Conservation (phyloP, 2,113 vertebrate species). For the Oostethus manadensis region DNA sequence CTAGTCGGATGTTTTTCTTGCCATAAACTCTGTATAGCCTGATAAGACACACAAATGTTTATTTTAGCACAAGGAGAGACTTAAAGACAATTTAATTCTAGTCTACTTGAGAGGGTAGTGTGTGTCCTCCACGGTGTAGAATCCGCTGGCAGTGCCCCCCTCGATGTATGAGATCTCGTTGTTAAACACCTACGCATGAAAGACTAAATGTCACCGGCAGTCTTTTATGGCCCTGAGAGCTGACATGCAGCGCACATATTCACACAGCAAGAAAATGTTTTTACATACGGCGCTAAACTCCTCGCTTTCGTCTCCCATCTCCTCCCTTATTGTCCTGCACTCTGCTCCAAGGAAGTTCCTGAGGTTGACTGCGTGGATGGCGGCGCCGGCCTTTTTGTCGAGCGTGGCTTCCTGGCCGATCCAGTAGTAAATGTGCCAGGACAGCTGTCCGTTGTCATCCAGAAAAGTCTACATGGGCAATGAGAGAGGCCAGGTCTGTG, state of each 20-base stretch:
- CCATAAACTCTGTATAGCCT: slow-evolving; percentile 94
- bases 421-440: slow-evolving; percentile 97
- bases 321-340: slow-evolving; percentile 86
- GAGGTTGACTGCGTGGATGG: slow-evolving; percentile 94
- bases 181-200: slow-evolving; percentile 83
- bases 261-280: neutral
- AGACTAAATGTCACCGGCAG: neutral
- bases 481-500: neutral
- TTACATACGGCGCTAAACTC: slow-evolving; percentile 86
- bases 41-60: slow-evolving; percentile 3
- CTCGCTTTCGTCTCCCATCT: slow-evolving; percentile 97
- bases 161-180: slow-evolving; percentile 94
- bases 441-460: slow-evolving; percentile 85
- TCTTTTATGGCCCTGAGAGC: too few species aligned
- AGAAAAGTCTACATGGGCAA: slow-evolving; percentile 77
- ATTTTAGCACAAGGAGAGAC: neutral
- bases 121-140: slow-evolving; percentile 91
- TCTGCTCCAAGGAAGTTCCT: slow-evolving; percentile 91
- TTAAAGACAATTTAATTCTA: neutral
- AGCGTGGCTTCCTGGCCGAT: slow-evolving; percentile 91
- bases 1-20: slow-evolving; percentile 91
- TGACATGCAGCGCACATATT: neutral
- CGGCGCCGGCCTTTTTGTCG: slow-evolving; percentile 93
- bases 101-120: slow-evolving; percentile 81
- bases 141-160: slow-evolving; percentile 90